Evolutionary conservation across 1,140 invertebrate species (phyloP), one percentile per base, ranked within the genome.

Genomic region (Caligus rogercresseyi): DNA sequence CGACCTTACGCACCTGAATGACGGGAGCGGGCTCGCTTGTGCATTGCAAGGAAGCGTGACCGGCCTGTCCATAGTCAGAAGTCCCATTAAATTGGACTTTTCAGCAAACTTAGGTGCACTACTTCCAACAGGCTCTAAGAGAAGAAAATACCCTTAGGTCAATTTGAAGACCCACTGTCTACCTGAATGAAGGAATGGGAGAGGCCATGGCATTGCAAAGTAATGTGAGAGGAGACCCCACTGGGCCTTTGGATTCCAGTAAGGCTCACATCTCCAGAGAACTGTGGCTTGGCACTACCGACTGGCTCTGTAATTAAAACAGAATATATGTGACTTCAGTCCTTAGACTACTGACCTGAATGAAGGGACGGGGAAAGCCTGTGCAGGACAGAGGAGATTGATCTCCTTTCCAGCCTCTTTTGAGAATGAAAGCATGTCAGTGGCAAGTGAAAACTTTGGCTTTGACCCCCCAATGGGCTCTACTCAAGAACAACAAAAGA

Each of bases 141-240:
- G 19, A 13, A 0, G 20, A 51, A 25, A 52, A n/a, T n/a, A n/a
- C n/a, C 3, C 16, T 20, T 15, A 43, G 24, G n/a, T 31, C 13
- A n/a, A 4, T 16, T 52, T 4, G 43, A 65, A 69, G 68, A 43
- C 31, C 7, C n/a, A 43, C 31, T 43, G 7, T 43, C 31, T 76
- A 84, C 83, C 81, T 83, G 77, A 81, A 82, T 67, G 77, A 69
- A 61, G 83, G 83, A 63, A 82, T 77, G 65, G 82, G 82, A 72
- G 76, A 83, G 69, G 79, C 81, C 74, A 11, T 7, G 7, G 31
- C 31, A 43, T 43, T 43, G n/a, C 31, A 43, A 43, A 43, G 7
- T n/a, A 43, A n/a, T 7, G n/a, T 43, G 7, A 43, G 7, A 43
- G 31, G n/a, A 11, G 31, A 43, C 7, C n/a, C 31, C 31, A 11